phyloP scores from a whole-genome alignment of 2,888 invertebrate genomes.

The Tortricodes alternella region DNA sequence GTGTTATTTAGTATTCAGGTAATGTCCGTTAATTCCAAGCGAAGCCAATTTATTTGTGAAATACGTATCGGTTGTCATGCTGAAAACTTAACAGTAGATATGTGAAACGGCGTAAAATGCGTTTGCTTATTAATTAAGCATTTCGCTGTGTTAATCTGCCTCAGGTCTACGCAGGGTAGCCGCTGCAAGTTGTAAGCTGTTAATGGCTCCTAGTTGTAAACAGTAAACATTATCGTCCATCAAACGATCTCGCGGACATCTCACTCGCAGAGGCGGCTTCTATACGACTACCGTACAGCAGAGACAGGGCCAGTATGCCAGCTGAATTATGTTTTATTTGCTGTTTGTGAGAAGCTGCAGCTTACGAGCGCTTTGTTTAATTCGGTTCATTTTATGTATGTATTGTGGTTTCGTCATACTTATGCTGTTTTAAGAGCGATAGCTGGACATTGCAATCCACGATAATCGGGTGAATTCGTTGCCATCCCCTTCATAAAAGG shows the following conservation, averaged over 20 bases:
- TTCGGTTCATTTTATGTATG: no score
- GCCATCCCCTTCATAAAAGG: no score
- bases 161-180: background rate
- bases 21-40: background rate
- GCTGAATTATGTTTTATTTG: background rate
- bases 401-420: no score
- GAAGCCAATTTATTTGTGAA: background rate
- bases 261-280: slow-evolving; percentile 60
- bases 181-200: background rate
- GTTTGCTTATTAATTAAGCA: background rate
- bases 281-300: slow-evolving; percentile 57
- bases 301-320: slow-evolving; percentile 14
- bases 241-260: slow-evolving; percentile 63
- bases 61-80: background rate
- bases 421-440: no score
- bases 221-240: slow-evolving; percentile 48
- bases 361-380: no score
- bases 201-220: slow-evolving; percentile 25
- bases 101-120: background rate
- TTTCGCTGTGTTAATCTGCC: background rate
- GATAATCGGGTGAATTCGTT: no score
- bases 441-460: no score
- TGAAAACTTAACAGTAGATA: background rate
- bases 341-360: no score
- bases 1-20: background rate